phyloP scores from a whole-genome alignment of 2,888 invertebrate species.

The Dermolepida albohirtum region DNA sequence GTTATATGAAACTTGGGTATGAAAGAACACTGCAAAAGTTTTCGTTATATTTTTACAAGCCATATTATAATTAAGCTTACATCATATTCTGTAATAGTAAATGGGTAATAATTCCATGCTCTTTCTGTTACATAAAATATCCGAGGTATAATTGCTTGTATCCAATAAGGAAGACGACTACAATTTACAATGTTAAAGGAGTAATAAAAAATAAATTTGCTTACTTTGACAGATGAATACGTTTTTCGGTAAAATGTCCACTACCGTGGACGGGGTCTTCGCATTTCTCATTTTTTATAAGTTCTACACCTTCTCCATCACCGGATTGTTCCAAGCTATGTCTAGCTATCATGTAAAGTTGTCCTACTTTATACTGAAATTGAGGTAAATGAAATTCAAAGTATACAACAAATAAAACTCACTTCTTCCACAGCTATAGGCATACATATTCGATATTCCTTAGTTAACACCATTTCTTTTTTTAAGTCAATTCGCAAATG shows the following conservation, averaged over 20 bases:
- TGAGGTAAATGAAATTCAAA: conserved; percentile 2
- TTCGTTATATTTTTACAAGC: conserved; percentile 41
- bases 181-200: conserved; percentile 55
- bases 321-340: conserved; percentile 93
- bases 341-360: conserved; percentile 94
- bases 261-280: conserved; percentile 82
- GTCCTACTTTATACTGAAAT: conserved; percentile 88
- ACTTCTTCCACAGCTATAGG: conserved; percentile 93
- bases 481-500: neutral
- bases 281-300: conserved; percentile 85
- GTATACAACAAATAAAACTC: conserved; percentile 55
- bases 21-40: conserved; percentile 84
- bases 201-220: conserved; percentile 10
- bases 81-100: conserved; percentile 85
- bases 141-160: conserved; percentile 87
- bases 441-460: conserved; percentile 93
- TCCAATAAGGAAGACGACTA: conserved; percentile 91
- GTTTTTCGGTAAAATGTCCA: conserved; percentile 91
- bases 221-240: conserved; percentile 89
- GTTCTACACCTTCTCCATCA: conserved; percentile 92
- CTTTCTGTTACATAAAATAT: conserved; percentile 95
- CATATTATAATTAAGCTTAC: conserved; percentile 66
- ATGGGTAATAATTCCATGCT: conserved; percentile 96
- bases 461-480: conserved; percentile 81
- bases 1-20: conserved; percentile 86